Percentiles rank a stretch among this genome's conserved stretches.
phyloP scores from a whole-genome alignment of 2,888 invertebrate species.

The Lutraria lutraria region DNA sequence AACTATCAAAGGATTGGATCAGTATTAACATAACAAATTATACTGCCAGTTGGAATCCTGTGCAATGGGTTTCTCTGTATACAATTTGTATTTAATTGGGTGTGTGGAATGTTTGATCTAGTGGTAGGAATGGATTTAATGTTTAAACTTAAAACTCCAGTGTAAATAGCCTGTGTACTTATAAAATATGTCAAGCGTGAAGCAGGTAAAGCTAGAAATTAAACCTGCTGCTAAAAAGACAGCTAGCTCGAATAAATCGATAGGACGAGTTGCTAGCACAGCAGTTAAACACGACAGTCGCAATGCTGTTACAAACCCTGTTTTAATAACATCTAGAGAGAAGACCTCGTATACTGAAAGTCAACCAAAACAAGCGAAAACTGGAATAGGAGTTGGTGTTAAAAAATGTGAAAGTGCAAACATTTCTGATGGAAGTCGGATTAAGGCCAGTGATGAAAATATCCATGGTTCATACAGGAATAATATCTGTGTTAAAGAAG shows the following conservation, averaged over 20 bases:
- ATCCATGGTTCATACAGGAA: neutral
- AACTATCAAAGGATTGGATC: constrained; percentile 8
- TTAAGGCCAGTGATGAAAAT: neutral
- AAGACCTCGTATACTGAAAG: neutral
- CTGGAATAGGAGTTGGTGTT: neutral
- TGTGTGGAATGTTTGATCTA: constrained; percentile 12
- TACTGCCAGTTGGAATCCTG: neutral
- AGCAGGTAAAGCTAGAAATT: constrained; percentile 55
- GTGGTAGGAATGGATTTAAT: neutral
- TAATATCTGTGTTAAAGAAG: neutral
- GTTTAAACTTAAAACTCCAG: constrained; percentile 5
- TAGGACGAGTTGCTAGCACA: constrained; percentile 37
- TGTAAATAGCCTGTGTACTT: constrained; percentile 17
- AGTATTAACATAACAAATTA: neutral
- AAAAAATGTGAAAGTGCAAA: neutral
- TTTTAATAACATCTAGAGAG: neutral
- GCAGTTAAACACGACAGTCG: constrained; percentile 24
- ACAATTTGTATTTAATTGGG: constrained; percentile 13
- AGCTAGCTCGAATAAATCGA: constrained; percentile 15
- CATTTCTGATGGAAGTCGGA: neutral
- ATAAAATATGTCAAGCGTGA: constrained; percentile 48
- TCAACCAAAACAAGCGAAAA: neutral
- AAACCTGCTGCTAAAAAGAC: constrained; percentile 48
- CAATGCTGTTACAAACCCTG: neutral
- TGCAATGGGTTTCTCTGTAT: neutral